These are phyloP conservation scores for Pterocles orientalis DNA, from an alignment of 2,113 vertebrate genomes.

Conservation along the genomic window DNA sequence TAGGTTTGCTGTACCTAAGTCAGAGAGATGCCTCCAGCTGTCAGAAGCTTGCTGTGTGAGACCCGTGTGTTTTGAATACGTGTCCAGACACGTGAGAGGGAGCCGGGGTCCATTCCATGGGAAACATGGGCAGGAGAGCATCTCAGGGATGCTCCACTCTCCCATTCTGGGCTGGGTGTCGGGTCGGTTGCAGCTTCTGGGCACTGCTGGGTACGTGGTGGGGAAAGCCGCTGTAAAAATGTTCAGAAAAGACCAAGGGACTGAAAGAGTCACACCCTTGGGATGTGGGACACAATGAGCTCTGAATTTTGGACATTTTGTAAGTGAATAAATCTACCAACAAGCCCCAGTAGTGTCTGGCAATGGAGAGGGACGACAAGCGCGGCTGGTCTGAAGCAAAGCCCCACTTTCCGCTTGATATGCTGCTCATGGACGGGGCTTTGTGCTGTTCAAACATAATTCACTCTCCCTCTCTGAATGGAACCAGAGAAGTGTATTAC, in stretches of 20 bases:
- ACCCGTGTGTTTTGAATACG: background rate
- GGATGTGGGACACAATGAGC: background rate
- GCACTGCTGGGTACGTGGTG: background rate
- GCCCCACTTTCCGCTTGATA: background rate
- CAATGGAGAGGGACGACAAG: background rate
- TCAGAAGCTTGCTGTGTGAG: background rate
- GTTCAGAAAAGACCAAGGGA: background rate
- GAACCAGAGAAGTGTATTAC: slow-evolving; percentile 15
- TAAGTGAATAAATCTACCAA: background rate
- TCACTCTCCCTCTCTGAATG: background rate
- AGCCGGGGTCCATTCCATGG: rapidly evolving
- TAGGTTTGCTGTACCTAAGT: background rate
- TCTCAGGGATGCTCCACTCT: background rate
- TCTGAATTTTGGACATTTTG: background rate
- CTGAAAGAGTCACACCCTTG: background rate
- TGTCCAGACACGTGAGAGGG: background rate
- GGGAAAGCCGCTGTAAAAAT: background rate
- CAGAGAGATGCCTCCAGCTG: background rate
- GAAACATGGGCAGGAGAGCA: rapidly evolving
- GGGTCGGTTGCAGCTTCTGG: background rate
- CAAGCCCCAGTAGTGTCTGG: background rate
- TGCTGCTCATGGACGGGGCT: slow-evolving; percentile 23
- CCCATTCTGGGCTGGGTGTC: background rate
- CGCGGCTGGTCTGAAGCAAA: background rate
- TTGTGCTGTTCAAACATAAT: background rate